Conservation (phyloP, 2,888 invertebrate genomes). For the Diploptera punctata region DNA sequence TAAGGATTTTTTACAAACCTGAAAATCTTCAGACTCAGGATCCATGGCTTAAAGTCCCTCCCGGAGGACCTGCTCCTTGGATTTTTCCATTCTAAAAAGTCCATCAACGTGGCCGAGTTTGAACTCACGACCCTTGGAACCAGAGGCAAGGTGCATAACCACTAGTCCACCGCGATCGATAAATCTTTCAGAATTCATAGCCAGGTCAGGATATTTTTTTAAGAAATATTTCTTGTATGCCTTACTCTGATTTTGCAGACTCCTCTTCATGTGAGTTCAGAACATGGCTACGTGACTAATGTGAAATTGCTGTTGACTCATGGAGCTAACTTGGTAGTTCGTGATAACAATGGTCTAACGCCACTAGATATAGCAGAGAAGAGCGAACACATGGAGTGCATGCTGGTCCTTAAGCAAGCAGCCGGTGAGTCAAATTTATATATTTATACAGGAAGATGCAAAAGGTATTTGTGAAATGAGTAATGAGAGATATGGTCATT, state of each 20-base stretch:
- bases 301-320: conserved; percentile 69
- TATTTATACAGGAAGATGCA: too few relatives aligned
- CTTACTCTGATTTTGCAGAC: conserved; percentile 66
- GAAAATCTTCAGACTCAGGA: too few relatives aligned
- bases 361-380: conserved; percentile 76
- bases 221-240: neutral
- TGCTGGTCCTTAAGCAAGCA: conserved; percentile 67
- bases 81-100: too few relatives aligned
- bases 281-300: conserved; percentile 78
- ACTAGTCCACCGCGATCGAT: neutral
- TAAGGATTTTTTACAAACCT: too few relatives aligned
- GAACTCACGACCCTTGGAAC: too few relatives aligned
- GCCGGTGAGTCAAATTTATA: conserved; percentile 62
- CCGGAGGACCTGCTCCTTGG: too few relatives aligned
- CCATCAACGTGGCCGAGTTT: too few relatives aligned
- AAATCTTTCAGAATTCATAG: neutral
- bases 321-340: conserved; percentile 67
- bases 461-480: too few relatives aligned
- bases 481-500: too few relatives aligned
- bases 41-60: too few relatives aligned
- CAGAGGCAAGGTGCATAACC: too few relatives aligned
- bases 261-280: conserved; percentile 81
- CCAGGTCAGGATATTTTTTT: neutral
- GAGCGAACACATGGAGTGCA: conserved; percentile 69
- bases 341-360: conserved; percentile 72